phyloP scores from a whole-genome alignment of 2,888 invertebrate species.

The Argyresthia albistria region DNA sequence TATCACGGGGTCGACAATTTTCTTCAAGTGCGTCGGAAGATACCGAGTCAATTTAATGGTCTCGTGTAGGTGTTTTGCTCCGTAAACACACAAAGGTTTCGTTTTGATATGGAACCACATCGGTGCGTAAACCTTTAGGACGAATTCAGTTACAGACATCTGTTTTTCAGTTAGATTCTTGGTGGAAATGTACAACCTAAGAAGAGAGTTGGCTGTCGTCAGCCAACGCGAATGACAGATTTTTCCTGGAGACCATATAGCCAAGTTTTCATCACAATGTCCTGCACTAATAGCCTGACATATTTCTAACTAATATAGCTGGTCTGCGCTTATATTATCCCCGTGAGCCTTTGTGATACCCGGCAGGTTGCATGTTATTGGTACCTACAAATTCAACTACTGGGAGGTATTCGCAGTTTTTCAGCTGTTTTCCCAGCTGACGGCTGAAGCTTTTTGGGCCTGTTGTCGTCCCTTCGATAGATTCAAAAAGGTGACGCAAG shows the following conservation, averaged over 20 bases:
- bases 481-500: slow-evolving; percentile 17
- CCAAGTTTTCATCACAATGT: slow-evolving; percentile 7
- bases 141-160: background rate
- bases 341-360: background rate
- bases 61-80: background rate
- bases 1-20: background rate
- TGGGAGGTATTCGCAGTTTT: background rate
- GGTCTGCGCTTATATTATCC: slow-evolving; percentile 10
- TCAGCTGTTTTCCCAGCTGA: background rate
- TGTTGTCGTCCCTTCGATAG: slow-evolving; percentile 16
- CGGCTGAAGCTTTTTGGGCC: slow-evolving; percentile 18
- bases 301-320: slow-evolving; percentile 9
- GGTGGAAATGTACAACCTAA: background rate
- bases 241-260: slow-evolving; percentile 13
- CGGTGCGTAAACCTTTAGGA: slow-evolving; percentile 1
- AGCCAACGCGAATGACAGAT: slow-evolving; percentile 15
- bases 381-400: background rate
- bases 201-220: slow-evolving; percentile 13
- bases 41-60: background rate
- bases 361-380: background rate
- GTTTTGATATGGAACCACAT: background rate
- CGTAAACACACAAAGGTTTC: background rate
- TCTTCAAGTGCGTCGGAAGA: background rate
- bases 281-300: slow-evolving; percentile 7
- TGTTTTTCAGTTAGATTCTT: background rate